Conservation (phyloP, 2,797 vertebrate species). For the Trematomus bernacchii region DNA sequence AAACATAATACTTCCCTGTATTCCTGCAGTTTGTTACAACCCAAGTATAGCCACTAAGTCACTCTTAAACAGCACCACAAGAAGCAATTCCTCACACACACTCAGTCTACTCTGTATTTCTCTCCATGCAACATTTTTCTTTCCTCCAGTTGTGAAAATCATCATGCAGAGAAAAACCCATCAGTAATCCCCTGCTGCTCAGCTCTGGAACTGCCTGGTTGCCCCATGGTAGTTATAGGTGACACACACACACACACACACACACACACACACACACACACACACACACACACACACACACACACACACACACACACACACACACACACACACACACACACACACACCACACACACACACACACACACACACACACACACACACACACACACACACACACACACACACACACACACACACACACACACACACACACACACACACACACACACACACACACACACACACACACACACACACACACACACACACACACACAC, state of each 20-base stretch:
- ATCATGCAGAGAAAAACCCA: conserved; percentile 69
- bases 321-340: neutral
- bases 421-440: conserved; percentile 7
- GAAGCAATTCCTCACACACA: conserved; percentile 38
- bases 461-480: neutral
- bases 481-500: conserved; percentile 9
- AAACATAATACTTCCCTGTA: conserved; percentile 28
- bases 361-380: conserved; percentile 9
- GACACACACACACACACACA: conserved; percentile 26
- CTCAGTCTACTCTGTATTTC: conserved; percentile 37
- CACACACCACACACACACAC: neutral
- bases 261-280: conserved; percentile 19
- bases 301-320: neutral
- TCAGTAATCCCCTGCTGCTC: conserved; percentile 73
- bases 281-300: conserved; percentile 10
- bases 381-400: neutral
- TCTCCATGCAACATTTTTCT: conserved; percentile 30
- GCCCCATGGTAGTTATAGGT: conserved; percentile 67
- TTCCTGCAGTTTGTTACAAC: conserved; percentile 39
- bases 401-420: conserved; percentile 19
- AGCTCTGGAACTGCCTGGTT: conserved; percentile 60
- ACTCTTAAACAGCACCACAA: conserved; percentile 54
- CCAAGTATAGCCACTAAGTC: conserved; percentile 55
- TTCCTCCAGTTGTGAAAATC: conserved; percentile 46
- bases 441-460: neutral